These are phyloP conservation scores for Microcebus murinus DNA, from an alignment of 2,113 vertebrate genomes.

Conservation along the genomic window DNA sequence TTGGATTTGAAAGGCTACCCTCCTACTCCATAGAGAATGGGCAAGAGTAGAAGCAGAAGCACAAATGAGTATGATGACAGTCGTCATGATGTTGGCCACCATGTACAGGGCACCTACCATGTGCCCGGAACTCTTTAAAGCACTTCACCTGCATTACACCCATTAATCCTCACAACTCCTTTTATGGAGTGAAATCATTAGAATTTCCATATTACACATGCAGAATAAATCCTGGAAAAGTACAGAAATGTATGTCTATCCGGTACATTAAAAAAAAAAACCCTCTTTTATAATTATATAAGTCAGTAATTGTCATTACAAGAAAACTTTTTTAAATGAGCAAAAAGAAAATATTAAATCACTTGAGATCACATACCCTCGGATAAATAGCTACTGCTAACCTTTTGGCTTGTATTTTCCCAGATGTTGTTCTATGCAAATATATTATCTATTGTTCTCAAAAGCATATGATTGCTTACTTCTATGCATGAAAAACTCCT, in stretches of 20 bases:
- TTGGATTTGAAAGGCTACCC: not conserved
- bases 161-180: not conserved
- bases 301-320: not conserved
- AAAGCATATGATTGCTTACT: not conserved
- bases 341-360: not conserved
- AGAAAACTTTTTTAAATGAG: not conserved
- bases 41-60: not conserved
- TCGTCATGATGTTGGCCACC: accelerated
- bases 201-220: not conserved
- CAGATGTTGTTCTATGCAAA: not conserved
- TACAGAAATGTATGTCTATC: not conserved
- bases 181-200: not conserved
- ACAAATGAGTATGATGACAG: not conserved
- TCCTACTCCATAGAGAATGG: not conserved
- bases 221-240: not conserved
- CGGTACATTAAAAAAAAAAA: not conserved
- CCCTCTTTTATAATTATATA: not conserved
- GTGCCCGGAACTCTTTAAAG: not conserved
- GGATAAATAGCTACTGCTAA: not conserved
- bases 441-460: not conserved
- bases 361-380: not conserved
- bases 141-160: not conserved
- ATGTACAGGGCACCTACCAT: too few species aligned
- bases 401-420: not conserved
- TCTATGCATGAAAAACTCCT: not conserved